These are phyloP conservation scores for Hoplodrina ambigua DNA, from an alignment of 2,888 invertebrate species.

Conservation along the genomic window DNA sequence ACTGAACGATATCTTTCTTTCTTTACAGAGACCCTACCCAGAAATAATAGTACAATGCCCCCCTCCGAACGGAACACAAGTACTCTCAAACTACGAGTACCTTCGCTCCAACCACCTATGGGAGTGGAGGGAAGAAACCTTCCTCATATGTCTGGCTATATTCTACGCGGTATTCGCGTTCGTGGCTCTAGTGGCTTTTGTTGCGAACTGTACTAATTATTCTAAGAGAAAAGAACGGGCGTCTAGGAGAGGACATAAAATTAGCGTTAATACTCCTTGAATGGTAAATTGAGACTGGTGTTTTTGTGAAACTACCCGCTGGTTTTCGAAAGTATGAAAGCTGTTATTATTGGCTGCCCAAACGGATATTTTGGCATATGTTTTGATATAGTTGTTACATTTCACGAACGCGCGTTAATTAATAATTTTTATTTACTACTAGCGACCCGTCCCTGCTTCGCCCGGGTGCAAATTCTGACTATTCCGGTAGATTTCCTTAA, in stretches of 20 bases:
- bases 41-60: conserved; percentile 97
- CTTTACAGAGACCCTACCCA: conserved; percentile 94
- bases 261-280: conserved; percentile 92
- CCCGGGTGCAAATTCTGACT: too few species aligned
- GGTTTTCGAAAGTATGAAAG: neutral
- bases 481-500: too few species aligned
- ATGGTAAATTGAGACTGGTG: neutral
- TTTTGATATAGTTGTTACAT: conserved; percentile 1
- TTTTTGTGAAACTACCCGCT: conserved; percentile 3
- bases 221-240: conserved; percentile 88
- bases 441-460: too few species aligned
- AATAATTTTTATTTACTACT: neutral
- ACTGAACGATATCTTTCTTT: conserved; percentile 43
- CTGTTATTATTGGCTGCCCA: neutral
- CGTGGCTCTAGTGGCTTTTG: conserved; percentile 91
- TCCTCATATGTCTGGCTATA: conserved; percentile 91
- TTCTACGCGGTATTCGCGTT: conserved; percentile 92
- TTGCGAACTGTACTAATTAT: conserved; percentile 90
- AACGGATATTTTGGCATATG: neutral
- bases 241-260: conserved; percentile 87
- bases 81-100: conserved; percentile 88
- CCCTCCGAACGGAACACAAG: conserved; percentile 94
- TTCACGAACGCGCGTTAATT: neutral
- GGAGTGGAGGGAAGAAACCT: conserved; percentile 89
- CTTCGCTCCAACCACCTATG: conserved; percentile 81